Percentiles rank a stretch among this genome's conserved stretches.
These are phyloP conservation scores for Chiloscyllium plagiosum DNA, from an alignment of 2,113 vertebrate species.

Conservation along the genomic window DNA sequence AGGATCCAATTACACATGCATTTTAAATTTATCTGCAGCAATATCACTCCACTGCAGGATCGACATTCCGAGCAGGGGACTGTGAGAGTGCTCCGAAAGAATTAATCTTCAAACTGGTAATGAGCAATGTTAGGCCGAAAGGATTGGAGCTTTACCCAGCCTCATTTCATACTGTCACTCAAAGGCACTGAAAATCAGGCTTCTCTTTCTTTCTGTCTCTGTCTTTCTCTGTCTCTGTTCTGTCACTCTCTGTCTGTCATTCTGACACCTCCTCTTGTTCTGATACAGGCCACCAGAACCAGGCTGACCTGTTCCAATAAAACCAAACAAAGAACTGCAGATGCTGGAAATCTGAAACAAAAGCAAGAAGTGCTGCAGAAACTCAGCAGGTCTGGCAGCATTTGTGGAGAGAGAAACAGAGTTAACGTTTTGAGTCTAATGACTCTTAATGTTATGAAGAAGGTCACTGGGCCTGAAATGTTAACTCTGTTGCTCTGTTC, in stretches of 20 bases:
- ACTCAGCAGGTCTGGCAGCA: too few species aligned
- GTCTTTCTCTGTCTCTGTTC: not conserved
- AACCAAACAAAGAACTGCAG: too few species aligned
- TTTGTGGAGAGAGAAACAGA: too few species aligned
- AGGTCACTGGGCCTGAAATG: too few species aligned
- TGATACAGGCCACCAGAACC: not conserved
- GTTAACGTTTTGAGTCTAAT: too few species aligned
- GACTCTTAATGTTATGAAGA: too few species aligned
- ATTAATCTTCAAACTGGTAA: slow-evolving; percentile 20
- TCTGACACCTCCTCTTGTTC: not conserved
- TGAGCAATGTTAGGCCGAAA: not conserved
- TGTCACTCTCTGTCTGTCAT: not conserved
- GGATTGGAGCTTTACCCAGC: not conserved
- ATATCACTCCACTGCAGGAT: not conserved
- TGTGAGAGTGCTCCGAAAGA: not conserved
- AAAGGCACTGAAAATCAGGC: not conserved
- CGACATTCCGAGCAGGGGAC: not conserved
- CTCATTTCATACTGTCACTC: not conserved
- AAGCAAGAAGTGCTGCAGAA: too few species aligned
- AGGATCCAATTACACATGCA: not conserved
- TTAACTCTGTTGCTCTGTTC: too few species aligned
- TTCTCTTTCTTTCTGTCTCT: not conserved
- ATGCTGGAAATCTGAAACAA: too few species aligned
- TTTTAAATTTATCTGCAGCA: not conserved
- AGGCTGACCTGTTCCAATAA: not conserved